Evolutionary conservation across 2,888 invertebrate species (phyloP).

Genomic region (Callyntrura guangdongensis): DNA sequence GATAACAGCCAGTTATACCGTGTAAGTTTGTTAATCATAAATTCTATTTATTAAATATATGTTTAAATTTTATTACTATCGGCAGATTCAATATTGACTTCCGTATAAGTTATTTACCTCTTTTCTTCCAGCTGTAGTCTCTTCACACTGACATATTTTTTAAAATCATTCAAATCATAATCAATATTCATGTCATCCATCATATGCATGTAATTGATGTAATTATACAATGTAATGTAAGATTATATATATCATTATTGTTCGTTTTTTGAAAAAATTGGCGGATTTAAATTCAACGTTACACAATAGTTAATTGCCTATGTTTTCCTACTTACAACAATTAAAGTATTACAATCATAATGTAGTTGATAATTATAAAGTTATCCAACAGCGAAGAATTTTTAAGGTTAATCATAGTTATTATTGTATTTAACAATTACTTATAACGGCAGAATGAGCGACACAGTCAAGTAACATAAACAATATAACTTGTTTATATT

Average conservation of each 20-base stretch:
- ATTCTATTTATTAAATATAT: no score
- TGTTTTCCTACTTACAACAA: constrained; percentile 6
- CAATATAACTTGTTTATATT: no score
- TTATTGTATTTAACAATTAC: no score
- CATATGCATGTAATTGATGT: background rate
- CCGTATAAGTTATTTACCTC: constrained; percentile 9
- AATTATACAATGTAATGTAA: background rate
- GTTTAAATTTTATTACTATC: no score
- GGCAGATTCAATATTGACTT: constrained; percentile 36
- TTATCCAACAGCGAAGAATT: background rate
- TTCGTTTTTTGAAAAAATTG: constrained; percentile 64
- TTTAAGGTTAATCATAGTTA: background rate
- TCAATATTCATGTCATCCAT: background rate
- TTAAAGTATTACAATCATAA: constrained; percentile 3
- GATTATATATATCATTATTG: constrained; percentile 53
- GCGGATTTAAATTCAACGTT: constrained; percentile 44
- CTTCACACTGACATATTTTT: constrained; percentile 37
- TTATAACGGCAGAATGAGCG: no score
- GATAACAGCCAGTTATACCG: no score
- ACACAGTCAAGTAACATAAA: no score
- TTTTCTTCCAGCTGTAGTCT: constrained; percentile 41
- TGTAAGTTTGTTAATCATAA: no score
- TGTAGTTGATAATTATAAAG: background rate
- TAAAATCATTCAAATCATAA: constrained; percentile 18
- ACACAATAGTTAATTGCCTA: constrained; percentile 13